Percentiles rank a stretch among this genome's conserved stretches.
Evolutionary conservation across 2,797 vertebrate genomes (phyloP).

Genomic region (Aulostomus chinensis): DNA sequence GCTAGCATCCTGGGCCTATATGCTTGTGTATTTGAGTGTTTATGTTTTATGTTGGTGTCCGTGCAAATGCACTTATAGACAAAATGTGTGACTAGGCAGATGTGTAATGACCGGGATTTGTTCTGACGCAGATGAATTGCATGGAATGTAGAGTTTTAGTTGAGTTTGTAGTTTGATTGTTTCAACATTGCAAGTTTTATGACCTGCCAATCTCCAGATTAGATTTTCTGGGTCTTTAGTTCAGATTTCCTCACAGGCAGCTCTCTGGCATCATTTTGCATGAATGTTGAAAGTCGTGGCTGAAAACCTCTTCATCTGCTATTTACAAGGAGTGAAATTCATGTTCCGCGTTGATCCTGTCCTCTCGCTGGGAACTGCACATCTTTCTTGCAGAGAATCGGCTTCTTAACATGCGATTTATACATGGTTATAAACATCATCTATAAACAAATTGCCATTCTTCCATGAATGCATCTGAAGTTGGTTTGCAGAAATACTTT

Average conservation of each 20-base stretch:
- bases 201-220: slow-evolving; percentile 28
- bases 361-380: no score
- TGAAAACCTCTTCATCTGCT: slow-evolving; percentile 41
- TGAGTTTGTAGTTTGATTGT: slow-evolving; percentile 9
- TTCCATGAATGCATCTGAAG: no score
- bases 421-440: no score
- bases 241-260: slow-evolving; percentile 40
- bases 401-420: no score
- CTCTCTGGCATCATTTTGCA: slow-evolving; percentile 47
- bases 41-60: slow-evolving; percentile 2
- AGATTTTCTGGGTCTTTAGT: slow-evolving; percentile 39
- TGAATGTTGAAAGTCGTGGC: slow-evolving; percentile 25
- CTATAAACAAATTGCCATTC: slow-evolving; percentile 37
- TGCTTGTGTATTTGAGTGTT: slow-evolving; percentile 11
- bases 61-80: background rate
- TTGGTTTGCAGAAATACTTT: no score
- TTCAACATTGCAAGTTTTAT: slow-evolving; percentile 27
- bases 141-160: slow-evolving; percentile 24
- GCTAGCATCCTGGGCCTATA: slow-evolving; percentile 1
- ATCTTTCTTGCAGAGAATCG: no score
- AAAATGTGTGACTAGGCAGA: background rate
- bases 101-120: slow-evolving; percentile 5
- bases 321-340: no score
- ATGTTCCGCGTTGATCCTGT: no score
- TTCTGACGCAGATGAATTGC: slow-evolving; percentile 15